These are phyloP conservation scores for Eupithecia pulchellata DNA, from an alignment of 2,888 invertebrate species.

Conservation along the genomic window DNA sequence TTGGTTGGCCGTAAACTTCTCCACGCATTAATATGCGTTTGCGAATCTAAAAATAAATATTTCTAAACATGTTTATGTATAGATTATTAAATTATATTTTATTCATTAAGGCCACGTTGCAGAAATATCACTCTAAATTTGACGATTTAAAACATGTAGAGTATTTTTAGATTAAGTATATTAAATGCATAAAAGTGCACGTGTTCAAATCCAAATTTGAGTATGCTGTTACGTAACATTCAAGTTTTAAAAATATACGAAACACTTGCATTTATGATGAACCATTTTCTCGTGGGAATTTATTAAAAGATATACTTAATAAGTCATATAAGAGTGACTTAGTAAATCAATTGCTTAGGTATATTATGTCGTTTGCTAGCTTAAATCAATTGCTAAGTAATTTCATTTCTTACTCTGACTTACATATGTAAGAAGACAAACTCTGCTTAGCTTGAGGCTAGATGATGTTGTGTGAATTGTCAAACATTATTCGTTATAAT, in stretches of 20 bases:
- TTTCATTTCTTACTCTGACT: too few species aligned
- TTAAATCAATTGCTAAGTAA: too few species aligned
- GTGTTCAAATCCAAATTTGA: background rate
- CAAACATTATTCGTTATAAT: too few species aligned
- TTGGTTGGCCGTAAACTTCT: constrained; percentile 2
- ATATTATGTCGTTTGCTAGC: too few species aligned
- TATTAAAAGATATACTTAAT: background rate
- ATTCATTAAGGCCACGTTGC: constrained; percentile 12
- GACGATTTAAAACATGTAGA: background rate
- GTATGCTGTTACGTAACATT: background rate
- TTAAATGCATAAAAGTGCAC: background rate
- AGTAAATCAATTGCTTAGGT: too few species aligned
- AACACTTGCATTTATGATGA: background rate
- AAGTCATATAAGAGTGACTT: background rate
- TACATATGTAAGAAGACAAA: too few species aligned
- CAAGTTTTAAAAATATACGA: background rate
- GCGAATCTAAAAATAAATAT: constrained; percentile 13
- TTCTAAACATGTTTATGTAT: background rate
- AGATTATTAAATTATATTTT: background rate
- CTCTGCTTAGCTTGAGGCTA: too few species aligned
- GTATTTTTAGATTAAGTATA: background rate
- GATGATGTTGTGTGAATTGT: too few species aligned
- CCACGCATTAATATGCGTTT: background rate
- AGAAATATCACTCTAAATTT: background rate
- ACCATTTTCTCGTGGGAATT: background rate